Conservation (phyloP, 2,888 invertebrate genomes). For the Drosophila neoperkinsi region DNA sequence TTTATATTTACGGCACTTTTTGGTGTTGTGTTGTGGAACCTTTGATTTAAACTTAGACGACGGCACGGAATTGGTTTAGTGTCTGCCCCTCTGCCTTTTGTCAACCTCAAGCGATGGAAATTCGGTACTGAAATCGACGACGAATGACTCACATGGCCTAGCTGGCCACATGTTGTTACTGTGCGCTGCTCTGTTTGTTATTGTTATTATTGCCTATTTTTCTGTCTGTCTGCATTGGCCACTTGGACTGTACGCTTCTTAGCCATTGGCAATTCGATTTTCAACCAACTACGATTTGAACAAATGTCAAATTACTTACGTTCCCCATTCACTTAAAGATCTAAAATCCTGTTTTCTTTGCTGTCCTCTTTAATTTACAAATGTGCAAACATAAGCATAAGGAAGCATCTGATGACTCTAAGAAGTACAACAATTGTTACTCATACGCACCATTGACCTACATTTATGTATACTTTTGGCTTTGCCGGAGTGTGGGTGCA, state of each 20-base stretch:
- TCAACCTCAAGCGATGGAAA: constrained; percentile 42
- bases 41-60: constrained; percentile 32
- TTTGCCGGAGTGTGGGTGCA: not conserved
- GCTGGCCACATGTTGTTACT: constrained; percentile 23
- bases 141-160: constrained; percentile 45
- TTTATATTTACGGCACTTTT: constrained; percentile 71
- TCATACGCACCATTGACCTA: constrained; percentile 70
- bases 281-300: constrained; percentile 51
- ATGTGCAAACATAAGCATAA: not conserved
- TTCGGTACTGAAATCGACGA: constrained; percentile 41
- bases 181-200: constrained; percentile 8
- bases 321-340: not conserved
- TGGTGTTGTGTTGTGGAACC: constrained; percentile 20
- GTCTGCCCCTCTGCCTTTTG: constrained; percentile 23
- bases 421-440: constrained; percentile 30
- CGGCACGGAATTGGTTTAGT: constrained; percentile 11
- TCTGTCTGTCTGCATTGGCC: constrained; percentile 8
- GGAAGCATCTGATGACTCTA: not conserved
- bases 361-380: not conserved
- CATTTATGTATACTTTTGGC: constrained; percentile 24
- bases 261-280: constrained; percentile 32
- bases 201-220: constrained; percentile 6
- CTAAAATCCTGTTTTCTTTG: too few species aligned
- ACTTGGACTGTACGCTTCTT: constrained; percentile 35
- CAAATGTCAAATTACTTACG: constrained; percentile 35